Percentiles rank a stretch among this genome's conserved stretches.
These are phyloP conservation scores for Mesocentrotus franciscanus DNA, from an alignment of 53 echinoderm and acorn worm genomes.

Conservation along the genomic window DNA sequence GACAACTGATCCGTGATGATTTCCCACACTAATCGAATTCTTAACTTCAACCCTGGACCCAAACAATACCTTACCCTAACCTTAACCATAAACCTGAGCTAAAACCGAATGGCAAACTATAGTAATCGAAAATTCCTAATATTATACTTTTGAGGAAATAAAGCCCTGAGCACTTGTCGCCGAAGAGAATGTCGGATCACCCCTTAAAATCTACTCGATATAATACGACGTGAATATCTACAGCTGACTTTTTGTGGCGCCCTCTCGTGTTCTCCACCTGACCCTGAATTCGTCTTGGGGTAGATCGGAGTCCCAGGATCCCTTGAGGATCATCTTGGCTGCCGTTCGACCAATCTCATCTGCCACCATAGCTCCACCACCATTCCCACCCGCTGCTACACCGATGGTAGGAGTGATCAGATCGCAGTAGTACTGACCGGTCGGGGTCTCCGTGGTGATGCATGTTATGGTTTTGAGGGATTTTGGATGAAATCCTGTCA, in stretches of 20 bases:
- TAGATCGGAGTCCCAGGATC: slow-evolving; percentile 38
- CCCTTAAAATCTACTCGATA: not conserved
- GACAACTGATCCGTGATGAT: too few species aligned
- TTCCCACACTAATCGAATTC: too few species aligned
- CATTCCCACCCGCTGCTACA: slow-evolving; percentile 80
- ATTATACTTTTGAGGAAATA: too few species aligned
- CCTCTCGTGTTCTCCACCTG: slow-evolving; percentile 17
- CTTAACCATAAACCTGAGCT: too few species aligned
- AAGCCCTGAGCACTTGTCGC: too few species aligned
- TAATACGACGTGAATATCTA: not conserved
- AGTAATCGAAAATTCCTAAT: too few species aligned
- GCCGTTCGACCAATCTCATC: slow-evolving; percentile 69
- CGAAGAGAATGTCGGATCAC: too few species aligned
- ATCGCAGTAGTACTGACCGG: slow-evolving; percentile 82
- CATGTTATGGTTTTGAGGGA: slow-evolving; percentile 29
- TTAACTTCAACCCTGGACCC: too few species aligned
- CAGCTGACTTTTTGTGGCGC: slow-evolving; percentile 1
- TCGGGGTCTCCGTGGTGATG: slow-evolving; percentile 75
- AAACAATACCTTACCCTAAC: too few species aligned
- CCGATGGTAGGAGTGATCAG: slow-evolving; percentile 83
- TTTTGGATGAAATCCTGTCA: slow-evolving; percentile 42
- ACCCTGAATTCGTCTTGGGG: slow-evolving; percentile 39
- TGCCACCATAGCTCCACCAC: slow-evolving; percentile 80
- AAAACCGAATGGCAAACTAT: too few species aligned
- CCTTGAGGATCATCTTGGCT: slow-evolving; percentile 51